Evolutionary conservation across 1,140 invertebrate species (phyloP).

Genomic region (Medauroidea extradentata): DNA sequence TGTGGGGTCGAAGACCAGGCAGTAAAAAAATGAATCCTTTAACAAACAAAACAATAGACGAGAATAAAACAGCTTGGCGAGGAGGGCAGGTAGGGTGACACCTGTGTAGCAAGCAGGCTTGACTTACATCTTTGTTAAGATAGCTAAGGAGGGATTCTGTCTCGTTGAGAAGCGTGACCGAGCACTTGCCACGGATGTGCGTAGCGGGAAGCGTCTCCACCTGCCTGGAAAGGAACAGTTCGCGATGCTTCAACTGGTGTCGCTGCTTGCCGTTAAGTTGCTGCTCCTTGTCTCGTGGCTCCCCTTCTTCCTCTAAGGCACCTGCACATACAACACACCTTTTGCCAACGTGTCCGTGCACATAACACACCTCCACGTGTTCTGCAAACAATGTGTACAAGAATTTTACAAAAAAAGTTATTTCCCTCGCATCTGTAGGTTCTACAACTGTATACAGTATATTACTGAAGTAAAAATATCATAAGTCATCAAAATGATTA

Average conservation of each 20-base stretch:
- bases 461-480: too few species aligned
- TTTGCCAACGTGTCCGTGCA: neutral
- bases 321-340: slow-evolving; percentile 36
- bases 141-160: slow-evolving; percentile 94
- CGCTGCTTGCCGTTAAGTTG: slow-evolving; percentile 67
- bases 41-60: slow-evolving; percentile 37
- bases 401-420: neutral
- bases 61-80: too few species aligned
- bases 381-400: neutral
- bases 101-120: too few species aligned
- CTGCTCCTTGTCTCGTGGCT: slow-evolving; percentile 21
- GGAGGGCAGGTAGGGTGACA: too few species aligned
- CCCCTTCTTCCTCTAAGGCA: slow-evolving; percentile 54
- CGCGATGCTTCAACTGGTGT: slow-evolving; percentile 95
- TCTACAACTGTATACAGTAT: too few species aligned
- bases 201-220: slow-evolving; percentile 97
- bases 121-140: slow-evolving; percentile 89
- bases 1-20: slow-evolving; percentile 97
- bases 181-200: slow-evolving; percentile 98
- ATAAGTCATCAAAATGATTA: too few species aligned
- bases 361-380: slow-evolving; percentile 35
- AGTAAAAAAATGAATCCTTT: slow-evolving; percentile 98
- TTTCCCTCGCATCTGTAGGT: too few species aligned
- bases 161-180: slow-evolving; percentile 96
- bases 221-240: slow-evolving; percentile 96